A percentile compares a stretch with the other conserved stretches of the same genome.
Evolutionary conservation across 2,797 vertebrate genomes (phyloP).

Genomic region (Oryzias dopingdopingensis): DNA sequence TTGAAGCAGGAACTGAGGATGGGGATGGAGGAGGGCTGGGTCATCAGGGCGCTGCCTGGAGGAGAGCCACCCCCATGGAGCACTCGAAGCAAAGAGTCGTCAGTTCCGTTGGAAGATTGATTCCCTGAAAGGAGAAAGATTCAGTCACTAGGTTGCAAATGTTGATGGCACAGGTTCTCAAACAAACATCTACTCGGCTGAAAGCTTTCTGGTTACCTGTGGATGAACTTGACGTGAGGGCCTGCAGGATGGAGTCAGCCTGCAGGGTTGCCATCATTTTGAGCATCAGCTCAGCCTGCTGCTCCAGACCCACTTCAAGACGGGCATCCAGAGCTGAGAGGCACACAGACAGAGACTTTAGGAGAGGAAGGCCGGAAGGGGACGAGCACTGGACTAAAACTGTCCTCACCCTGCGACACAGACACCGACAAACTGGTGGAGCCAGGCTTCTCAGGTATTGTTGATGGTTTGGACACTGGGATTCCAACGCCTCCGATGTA

Average conservation of each 20-base stretch:
- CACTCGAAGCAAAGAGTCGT: conserved; percentile 91
- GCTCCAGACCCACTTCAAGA: conserved; percentile 95
- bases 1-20: conserved; percentile 97
- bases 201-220: conserved; percentile 74
- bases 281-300: conserved; percentile 97
- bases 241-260: conserved; percentile 96
- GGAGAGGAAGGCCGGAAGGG: not conserved
- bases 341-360: not conserved
- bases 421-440: conserved; percentile 94
- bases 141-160: too few relatives aligned
- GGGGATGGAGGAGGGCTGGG: conserved; percentile 92
- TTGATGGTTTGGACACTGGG: conserved; percentile 91
- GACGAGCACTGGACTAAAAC: not conserved
- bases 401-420: conserved; percentile 88
- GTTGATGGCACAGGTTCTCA: too few relatives aligned
- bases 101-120: conserved; percentile 90
- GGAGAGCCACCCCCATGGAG: conserved; percentile 82
- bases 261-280: conserved; percentile 99
- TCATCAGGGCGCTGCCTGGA: conserved; percentile 77
- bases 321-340: conserved; percentile 92
- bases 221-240: conserved; percentile 91
- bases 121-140: conserved; percentile 73
- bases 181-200: too few relatives aligned
- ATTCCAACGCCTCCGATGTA: conserved; percentile 95
- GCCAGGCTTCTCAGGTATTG: conserved; percentile 90